These are phyloP conservation scores for Vultur gryphus DNA, from an alignment of 2,797 vertebrate genomes.

Conservation along the genomic window DNA sequence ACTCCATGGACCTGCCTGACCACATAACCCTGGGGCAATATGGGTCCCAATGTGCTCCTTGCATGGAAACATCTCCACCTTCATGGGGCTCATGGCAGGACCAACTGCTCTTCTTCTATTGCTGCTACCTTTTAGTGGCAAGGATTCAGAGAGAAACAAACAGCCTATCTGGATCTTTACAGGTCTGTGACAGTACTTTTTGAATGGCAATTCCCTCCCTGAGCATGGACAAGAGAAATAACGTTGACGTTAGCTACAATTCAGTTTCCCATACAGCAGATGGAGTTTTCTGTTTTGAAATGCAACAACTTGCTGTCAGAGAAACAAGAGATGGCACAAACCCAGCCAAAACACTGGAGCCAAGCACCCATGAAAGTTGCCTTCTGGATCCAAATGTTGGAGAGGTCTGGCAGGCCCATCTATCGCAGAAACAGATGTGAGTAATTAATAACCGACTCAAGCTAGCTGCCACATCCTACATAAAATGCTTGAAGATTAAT, in stretches of 20 bases:
- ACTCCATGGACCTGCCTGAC: background rate
- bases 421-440: background rate
- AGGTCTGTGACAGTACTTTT: background rate
- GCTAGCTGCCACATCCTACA: background rate
- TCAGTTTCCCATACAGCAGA: background rate
- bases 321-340: background rate
- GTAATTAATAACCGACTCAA: background rate
- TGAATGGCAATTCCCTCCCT: background rate
- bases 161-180: background rate
- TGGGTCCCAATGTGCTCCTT: background rate
- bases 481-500: background rate
- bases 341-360: background rate
- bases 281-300: background rate
- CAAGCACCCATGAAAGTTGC: background rate
- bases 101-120: background rate
- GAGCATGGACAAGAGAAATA: background rate
- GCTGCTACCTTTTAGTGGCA: background rate
- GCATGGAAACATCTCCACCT: background rate
- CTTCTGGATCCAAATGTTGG: background rate
- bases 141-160: background rate
- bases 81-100: background rate
- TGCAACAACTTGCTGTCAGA: background rate
- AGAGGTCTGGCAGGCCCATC: background rate
- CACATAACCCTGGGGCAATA: accelerated
- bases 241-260: background rate